These are phyloP conservation scores for Myrmecobius fasciatus DNA, from an alignment of 2,113 vertebrate genomes.

Conservation along the genomic window DNA sequence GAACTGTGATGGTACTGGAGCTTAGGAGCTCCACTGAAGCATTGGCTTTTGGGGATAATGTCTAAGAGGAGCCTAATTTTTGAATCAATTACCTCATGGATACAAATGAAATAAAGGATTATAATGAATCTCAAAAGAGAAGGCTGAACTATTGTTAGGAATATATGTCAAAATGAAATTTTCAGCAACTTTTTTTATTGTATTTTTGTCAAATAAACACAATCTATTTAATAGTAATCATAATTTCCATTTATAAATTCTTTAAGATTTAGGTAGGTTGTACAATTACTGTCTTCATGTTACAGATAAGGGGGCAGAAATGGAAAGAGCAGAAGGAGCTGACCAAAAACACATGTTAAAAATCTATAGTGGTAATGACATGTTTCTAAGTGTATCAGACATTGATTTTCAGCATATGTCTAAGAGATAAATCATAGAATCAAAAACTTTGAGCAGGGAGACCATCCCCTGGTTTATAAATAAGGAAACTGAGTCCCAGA, in stretches of 20 bases:
- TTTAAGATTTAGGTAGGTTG: neutral
- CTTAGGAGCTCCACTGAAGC: conserved; percentile 50
- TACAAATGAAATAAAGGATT: conserved; percentile 61
- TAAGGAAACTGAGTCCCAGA: neutral
- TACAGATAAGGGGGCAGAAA: neutral
- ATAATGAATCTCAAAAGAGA: conserved; percentile 74
- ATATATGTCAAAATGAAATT: conserved; percentile 77
- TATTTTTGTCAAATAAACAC: conserved; percentile 71
- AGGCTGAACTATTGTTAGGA: conserved; percentile 72
- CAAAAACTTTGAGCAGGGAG: neutral
- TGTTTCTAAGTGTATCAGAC: neutral
- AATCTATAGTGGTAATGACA: neutral
- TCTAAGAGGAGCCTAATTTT: conserved; percentile 79
- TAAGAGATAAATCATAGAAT: neutral
- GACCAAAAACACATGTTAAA: neutral
- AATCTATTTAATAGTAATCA: neutral
- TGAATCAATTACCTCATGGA: conserved; percentile 75
- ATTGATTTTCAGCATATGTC: neutral
- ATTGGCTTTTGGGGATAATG: conserved; percentile 68
- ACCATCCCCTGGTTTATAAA: neutral
- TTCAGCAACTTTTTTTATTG: conserved; percentile 68
- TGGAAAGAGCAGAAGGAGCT: neutral
- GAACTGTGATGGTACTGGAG: conserved; percentile 56
- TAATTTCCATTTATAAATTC: neutral
- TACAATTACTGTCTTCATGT: neutral